Evolutionary conservation across 2,113 vertebrate genomes (phyloP).

Genomic region (Gallinago media): DNA sequence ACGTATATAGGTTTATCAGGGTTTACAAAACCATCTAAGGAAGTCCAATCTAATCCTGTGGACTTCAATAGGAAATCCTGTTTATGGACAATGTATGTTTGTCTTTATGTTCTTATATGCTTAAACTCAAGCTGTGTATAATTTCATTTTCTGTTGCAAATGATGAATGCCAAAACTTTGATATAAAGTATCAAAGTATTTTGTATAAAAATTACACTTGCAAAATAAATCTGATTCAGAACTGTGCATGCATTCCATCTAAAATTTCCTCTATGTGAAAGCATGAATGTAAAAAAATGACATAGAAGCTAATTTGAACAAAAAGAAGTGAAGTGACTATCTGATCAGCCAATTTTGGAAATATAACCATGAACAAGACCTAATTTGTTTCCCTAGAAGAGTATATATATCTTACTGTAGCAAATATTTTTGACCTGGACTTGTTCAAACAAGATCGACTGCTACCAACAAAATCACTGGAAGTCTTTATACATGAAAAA

Average conservation of each 20-base stretch:
- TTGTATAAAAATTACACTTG: neutral
- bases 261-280: neutral
- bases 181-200: too few relatives aligned
- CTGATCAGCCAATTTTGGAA: neutral
- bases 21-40: neutral
- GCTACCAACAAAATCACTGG: neutral
- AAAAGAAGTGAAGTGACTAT: neutral
- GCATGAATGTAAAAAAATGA: neutral
- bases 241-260: neutral
- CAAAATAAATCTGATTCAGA: slow-evolving; percentile 1
- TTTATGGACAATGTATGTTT: neutral
- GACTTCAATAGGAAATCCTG: neutral
- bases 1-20: neutral
- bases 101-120: neutral
- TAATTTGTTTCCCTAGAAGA: neutral
- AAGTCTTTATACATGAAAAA: neutral
- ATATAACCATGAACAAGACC: neutral
- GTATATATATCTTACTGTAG: neutral
- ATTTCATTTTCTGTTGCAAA: slow-evolving; percentile 34
- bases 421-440: neutral
- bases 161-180: neutral
- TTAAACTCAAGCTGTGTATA: neutral
- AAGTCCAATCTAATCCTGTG: neutral
- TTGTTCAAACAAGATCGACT: neutral
- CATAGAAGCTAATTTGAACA: neutral